A percentile compares a stretch with the other conserved stretches of the same genome.
phyloP scores from a whole-genome alignment of 2,113 vertebrate species.

The Odocoileus virginianus region DNA sequence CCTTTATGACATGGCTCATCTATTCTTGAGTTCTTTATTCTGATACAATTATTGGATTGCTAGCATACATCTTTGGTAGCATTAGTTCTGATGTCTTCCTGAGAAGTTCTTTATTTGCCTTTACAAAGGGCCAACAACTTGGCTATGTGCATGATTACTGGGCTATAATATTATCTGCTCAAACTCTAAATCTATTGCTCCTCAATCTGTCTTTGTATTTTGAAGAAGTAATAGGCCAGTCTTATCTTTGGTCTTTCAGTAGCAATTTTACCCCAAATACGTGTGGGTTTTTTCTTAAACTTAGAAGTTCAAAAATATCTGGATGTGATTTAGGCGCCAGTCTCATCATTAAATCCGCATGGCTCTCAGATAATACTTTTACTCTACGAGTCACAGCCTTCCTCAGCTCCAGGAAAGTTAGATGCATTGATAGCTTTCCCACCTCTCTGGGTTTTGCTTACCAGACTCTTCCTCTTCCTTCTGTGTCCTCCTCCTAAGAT shows the following conservation, averaged over 20 bases:
- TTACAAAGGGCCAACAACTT: not conserved
- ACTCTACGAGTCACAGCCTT: not conserved
- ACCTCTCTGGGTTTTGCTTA: too few species aligned
- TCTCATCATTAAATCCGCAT: not conserved
- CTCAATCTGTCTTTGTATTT: not conserved
- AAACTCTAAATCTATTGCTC: not conserved
- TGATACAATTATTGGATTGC: not conserved
- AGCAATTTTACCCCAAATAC: not conserved
- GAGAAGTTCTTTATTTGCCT: not conserved
- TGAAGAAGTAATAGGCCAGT: not conserved
- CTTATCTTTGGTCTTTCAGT: not conserved
- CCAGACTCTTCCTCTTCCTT: not conserved
- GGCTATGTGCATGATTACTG: not conserved
- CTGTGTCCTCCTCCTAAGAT: not conserved
- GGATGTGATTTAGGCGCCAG: not conserved
- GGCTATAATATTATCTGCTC: not conserved
- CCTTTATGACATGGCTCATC: not conserved
- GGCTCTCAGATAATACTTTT: not conserved
- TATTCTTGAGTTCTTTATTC: not conserved
- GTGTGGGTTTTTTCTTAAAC: not conserved
- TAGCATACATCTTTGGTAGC: not conserved
- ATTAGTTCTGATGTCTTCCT: not conserved
- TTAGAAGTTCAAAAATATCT: not conserved
- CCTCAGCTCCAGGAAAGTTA: not conserved
- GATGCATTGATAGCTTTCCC: not conserved